Evolutionary conservation across 2,888 invertebrate genomes (phyloP).

Genomic region (Hylaea fasciaria): DNA sequence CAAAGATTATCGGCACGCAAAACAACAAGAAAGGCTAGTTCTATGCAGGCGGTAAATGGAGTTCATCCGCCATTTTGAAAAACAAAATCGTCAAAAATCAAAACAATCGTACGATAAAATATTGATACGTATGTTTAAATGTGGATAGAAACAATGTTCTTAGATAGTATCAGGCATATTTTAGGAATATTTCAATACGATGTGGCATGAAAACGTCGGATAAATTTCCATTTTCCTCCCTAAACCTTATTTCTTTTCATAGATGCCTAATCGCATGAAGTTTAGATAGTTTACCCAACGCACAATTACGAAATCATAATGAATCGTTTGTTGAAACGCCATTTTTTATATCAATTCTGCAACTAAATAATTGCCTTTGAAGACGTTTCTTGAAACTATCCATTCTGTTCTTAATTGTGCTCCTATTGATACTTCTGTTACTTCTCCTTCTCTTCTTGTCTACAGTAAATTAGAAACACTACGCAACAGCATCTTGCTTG

Average conservation of each 20-base stretch:
- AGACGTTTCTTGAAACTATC: constrained; percentile 3
- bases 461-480: constrained; percentile 39
- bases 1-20: constrained; percentile 34
- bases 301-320: background rate
- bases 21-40: constrained; percentile 36
- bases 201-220: constrained; percentile 27
- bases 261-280: constrained; percentile 56
- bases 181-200: constrained; percentile 9
- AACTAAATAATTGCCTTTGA: no score
- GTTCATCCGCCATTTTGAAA: constrained; percentile 27
- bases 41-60: constrained; percentile 28
- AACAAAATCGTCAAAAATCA: constrained; percentile 18
- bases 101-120: constrained; percentile 6
- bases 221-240: constrained; percentile 33
- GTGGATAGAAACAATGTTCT: background rate
- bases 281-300: constrained; percentile 28
- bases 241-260: constrained; percentile 32
- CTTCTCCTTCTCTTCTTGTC: constrained; percentile 36
- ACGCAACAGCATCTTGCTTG: constrained; percentile 49
- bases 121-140: background rate
- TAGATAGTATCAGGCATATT: constrained; percentile 17
- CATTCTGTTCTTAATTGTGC: constrained; percentile 1
- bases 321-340: constrained; percentile 4
- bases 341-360: background rate
- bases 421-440: constrained; percentile 30